These are phyloP conservation scores for Thermophis baileyi DNA, from an alignment of 2,113 vertebrate genomes.

Conservation along the genomic window DNA sequence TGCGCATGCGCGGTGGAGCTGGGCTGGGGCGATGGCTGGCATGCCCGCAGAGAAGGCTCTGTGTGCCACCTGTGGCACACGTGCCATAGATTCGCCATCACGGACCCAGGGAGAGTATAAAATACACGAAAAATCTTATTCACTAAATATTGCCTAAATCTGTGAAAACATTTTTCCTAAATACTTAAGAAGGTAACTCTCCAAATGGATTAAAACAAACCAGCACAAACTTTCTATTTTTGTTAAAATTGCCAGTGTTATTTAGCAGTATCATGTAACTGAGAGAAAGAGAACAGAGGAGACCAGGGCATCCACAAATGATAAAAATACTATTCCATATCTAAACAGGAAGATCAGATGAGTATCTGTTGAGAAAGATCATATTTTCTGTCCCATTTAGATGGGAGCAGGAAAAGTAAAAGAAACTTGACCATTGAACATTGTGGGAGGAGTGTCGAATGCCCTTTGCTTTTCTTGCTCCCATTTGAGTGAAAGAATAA, in stretches of 20 bases:
- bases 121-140: slow-evolving; percentile 26
- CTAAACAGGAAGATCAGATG: slow-evolving; percentile 18
- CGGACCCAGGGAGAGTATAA: no score
- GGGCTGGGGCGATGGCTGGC: no score
- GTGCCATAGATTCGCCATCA: no score
- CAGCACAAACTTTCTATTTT: slow-evolving; percentile 45
- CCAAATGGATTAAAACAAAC: slow-evolving; percentile 45
- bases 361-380: slow-evolving; percentile 32
- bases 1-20: no score
- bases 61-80: no score
- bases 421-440: no score
- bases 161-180: neutral
- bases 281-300: slow-evolving; percentile 27
- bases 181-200: slow-evolving; percentile 6
- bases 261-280: slow-evolving; percentile 42
- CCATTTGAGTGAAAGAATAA: neutral
- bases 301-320: slow-evolving; percentile 27
- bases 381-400: slow-evolving; percentile 19
- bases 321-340: slow-evolving; percentile 37
- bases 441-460: neutral
- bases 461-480: neutral
- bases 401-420: neutral
- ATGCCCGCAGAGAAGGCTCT: no score
- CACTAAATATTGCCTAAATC: neutral
- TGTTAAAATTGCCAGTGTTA: slow-evolving; percentile 51